Base-by-base conservation (phyloP, 1,140 invertebrate genomes). In the Diorhabda sublineata region DNA sequence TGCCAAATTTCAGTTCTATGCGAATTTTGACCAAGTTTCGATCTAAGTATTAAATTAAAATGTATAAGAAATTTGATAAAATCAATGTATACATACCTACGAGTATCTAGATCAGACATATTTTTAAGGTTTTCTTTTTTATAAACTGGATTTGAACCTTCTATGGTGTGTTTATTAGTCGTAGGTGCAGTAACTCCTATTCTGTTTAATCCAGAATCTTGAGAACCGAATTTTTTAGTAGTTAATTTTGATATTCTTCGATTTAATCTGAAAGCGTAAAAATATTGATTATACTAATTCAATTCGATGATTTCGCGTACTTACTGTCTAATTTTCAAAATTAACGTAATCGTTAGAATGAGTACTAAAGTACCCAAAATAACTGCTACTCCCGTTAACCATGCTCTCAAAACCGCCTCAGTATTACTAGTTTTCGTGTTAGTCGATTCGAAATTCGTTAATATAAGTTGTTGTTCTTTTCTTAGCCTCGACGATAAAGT, bases 81-180 rank as follows among this genome's bases (percentile, higher is more conserved):
- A 26, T 26, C 26, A 26, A 26, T 26, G 26, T 26, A 26, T 1
- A 26, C 26, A 26, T 59, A 67, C 65, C 65, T 67, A 7, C 47
- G 57, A 9, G 43, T 45, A 60, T 67, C 65, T 42, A 59, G 44
- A 59, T 67, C 65, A 11, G 8, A 43, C 26, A 83, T 81, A 71
- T 85, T 80, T 0, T 83, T 81, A 26, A 26, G 26, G 26, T 26
- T 26, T 1, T 57, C 80, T 77, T 64, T 82, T 83, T 69, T 73
- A 86, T 84, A 85, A n/a, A 89, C 84, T 2, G 88, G 88, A 81
- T 89, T 90, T 52, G 88, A 87, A 44, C 89, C 89, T 77, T 89
- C 87, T 1, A 84, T 77, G 3, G 89, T 85, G 81, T 90, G 87
- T 73, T 86, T 84, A 81, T 91, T 91, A 45, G 88, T 89, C 47